These are phyloP conservation scores for Regulus satrapa DNA, from an alignment of 2,113 vertebrate genomes.

Conservation along the genomic window DNA sequence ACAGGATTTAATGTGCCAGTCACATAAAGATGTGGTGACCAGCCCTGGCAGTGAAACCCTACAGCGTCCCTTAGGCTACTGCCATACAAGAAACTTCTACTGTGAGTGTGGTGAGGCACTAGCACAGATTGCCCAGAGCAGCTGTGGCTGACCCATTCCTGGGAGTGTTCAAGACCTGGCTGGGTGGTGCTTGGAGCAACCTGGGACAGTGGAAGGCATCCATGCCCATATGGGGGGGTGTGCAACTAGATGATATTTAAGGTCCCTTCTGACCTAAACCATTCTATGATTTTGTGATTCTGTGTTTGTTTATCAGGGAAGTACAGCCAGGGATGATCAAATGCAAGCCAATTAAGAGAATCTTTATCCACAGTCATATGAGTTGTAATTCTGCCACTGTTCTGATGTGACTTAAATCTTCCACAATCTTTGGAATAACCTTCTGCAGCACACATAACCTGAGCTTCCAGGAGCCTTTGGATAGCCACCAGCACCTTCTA, in stretches of 20 bases:
- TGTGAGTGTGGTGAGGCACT: neutral
- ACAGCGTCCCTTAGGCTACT: neutral
- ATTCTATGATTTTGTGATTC: neutral
- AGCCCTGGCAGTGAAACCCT: neutral
- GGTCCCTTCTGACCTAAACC: neutral
- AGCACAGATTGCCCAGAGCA: neutral
- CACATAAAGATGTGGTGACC: neutral
- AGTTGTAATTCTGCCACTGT: neutral
- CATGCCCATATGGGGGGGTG: neutral
- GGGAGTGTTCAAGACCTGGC: neutral
- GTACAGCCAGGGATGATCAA: neutral
- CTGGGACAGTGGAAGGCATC: neutral
- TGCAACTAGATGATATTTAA: neutral
- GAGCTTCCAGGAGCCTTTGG: neutral
- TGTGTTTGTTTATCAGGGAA: neutral
- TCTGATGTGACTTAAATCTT: neutral
- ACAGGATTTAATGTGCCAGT: neutral
- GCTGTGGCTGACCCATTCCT: neutral
- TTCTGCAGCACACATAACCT: neutral
- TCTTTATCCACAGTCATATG: neutral
- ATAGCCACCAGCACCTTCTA: rapidly evolving
- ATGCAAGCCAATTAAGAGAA: neutral
- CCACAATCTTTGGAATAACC: neutral
- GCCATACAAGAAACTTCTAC: neutral
- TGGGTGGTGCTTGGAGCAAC: neutral